Evolutionary conservation across 2,113 vertebrate genomes (phyloP).

Genomic region (Pseudolaguvia tuberculata): DNA sequence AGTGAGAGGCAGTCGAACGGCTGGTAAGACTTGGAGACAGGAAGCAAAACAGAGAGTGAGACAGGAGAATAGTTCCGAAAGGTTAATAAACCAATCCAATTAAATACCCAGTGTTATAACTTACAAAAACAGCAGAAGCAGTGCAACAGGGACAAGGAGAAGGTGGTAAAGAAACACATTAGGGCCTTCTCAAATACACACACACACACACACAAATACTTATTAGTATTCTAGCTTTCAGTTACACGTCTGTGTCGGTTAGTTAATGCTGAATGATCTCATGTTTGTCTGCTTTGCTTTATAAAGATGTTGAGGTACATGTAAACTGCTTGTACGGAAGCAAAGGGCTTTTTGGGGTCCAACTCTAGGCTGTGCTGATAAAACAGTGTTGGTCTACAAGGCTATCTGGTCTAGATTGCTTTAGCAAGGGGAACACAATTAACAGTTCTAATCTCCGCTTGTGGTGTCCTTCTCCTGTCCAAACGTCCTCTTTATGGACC

Average conservation of each 20-base stretch:
- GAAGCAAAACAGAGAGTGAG: constrained; percentile 41
- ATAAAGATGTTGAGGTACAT: constrained; percentile 39
- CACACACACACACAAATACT: constrained; percentile 10
- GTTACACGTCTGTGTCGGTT: too few relatives aligned
- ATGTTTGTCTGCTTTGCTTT: constrained; percentile 12
- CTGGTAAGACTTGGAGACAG: constrained; percentile 63
- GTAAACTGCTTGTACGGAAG: constrained; percentile 17
- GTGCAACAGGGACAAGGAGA: constrained; percentile 38
- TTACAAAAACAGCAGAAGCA: constrained; percentile 54
- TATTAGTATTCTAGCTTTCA: constrained; percentile 25
- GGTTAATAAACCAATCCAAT: constrained; percentile 49
- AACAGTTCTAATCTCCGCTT: neutral
- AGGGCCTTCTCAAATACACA: constrained; percentile 29
- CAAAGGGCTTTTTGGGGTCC: neutral
- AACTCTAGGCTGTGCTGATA: constrained; percentile 34
- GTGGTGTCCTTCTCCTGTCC: neutral
- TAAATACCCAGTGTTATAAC: constrained; percentile 67
- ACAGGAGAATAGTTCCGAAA: constrained; percentile 24
- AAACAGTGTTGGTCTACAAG: constrained; percentile 54
- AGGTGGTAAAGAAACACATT: constrained; percentile 52
- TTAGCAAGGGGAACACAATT: neutral
- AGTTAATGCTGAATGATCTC: constrained; percentile 1
- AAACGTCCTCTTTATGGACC: neutral
- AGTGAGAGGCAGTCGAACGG: constrained; percentile 75
- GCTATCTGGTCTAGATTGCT: constrained; percentile 51